Percentiles rank a stretch among this genome's conserved stretches.
Conservation (phyloP, 2,797 vertebrate species). For the Lagorchestes hirsutus region DNA sequence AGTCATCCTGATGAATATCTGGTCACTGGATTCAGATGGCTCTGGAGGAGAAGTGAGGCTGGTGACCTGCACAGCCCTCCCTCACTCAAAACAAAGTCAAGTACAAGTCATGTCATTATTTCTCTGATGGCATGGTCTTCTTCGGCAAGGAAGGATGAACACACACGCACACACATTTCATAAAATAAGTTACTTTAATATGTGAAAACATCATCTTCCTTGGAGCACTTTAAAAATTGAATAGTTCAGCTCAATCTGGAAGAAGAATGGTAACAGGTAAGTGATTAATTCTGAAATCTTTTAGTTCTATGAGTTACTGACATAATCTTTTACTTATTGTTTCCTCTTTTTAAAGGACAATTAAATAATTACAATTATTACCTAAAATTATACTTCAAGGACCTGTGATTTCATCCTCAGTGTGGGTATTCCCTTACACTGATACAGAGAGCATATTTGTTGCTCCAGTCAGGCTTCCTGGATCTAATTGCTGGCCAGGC, state of each 20-base stretch:
- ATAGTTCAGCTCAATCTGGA: not conserved
- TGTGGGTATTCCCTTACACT: not conserved
- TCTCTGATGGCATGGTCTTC: too few relatives aligned
- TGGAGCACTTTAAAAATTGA: not conserved
- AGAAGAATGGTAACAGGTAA: not conserved
- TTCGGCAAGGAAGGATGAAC: too few relatives aligned
- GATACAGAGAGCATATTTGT: not conserved
- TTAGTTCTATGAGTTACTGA: not conserved
- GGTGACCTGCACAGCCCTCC: too few relatives aligned
- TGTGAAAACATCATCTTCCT: not conserved
- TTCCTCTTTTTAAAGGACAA: not conserved
- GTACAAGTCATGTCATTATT: too few relatives aligned
- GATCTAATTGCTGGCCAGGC: not conserved
- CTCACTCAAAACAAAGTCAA: too few relatives aligned
- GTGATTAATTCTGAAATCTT: not conserved
- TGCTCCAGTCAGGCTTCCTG: not conserved
- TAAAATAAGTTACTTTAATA: not conserved
- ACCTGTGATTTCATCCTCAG: not conserved
- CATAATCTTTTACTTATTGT: not conserved
- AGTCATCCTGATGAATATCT: too few relatives aligned
- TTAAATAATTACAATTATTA: not conserved
- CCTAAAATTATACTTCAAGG: not conserved
- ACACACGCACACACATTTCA: not conserved
- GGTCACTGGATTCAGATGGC: too few relatives aligned
- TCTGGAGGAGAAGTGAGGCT: too few relatives aligned